Base-by-base conservation (phyloP, 2,113 vertebrate genomes). In the Calyptomena viridis region DNA sequence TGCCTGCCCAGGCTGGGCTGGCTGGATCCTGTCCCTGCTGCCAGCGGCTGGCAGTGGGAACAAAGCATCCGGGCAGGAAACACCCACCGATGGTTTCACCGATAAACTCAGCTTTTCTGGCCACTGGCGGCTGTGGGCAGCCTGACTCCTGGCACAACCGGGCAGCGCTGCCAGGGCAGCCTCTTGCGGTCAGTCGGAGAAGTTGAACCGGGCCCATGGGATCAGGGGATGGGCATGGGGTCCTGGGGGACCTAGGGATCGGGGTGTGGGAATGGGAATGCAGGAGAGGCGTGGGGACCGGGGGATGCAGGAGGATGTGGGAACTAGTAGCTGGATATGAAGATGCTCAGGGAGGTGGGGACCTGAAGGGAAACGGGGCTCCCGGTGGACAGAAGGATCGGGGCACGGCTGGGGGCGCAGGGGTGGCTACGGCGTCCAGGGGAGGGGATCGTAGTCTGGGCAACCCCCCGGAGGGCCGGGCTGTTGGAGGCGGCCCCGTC, bases 401-500 rank as follows among this genome's bases (percentile, higher is more conserved):
- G 39, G 28, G 42, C 49, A 15, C 17, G 31, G 21, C 35, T 19
- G 6, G n/a, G 27, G 50, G 9, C 5, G 25, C 18, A 12, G 7
- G 17, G 10, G 11, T 3, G 62, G 24, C 20, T 67, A 1, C 13
- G 9, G 49, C 20, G 21, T 12, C 1, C 56, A 14, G 37, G 5
- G 73, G 56, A 53, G 52, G 44, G 30, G 23, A n/a, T 52, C 11
- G 6, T 35, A 6, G 69, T 40, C 35, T 23, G 50, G n/a, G 69
- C 82, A 84, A 59, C 35, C 59, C 58, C 78, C 28, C 31, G 12
- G 59, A 35, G 58, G 64, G 28, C 59, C 35, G 63, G 28, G 63
- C 79, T 30, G 53, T n/a, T 19, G 87, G 92, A 42, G 92, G 53
- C 88, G 47, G 78, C 84, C 78, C 74, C 59, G 73, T 66, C 72